These are phyloP conservation scores for Eupristina koningsbergeri DNA, from an alignment of 1,140 invertebrate genomes.

Conservation along the genomic window DNA sequence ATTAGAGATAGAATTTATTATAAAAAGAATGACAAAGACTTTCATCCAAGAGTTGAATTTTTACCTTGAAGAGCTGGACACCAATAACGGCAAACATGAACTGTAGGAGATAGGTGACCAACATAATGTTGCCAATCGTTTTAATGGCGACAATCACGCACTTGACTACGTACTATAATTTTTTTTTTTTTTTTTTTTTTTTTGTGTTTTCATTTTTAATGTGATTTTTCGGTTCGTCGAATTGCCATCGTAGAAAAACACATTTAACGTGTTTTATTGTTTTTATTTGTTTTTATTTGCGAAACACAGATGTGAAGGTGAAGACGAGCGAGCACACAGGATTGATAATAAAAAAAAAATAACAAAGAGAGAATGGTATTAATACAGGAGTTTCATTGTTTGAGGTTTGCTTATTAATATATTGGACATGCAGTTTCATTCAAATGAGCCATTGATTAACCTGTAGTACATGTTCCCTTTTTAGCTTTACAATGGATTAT, in stretches of 20 bases:
- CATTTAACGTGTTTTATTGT: conserved; percentile 5
- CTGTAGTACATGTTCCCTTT: not conserved
- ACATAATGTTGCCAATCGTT: conserved; percentile 99
- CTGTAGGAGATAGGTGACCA: conserved; percentile 98
- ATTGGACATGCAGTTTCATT: conserved; percentile 26
- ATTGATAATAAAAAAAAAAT: conserved; percentile 45
- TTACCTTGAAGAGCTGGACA: conserved; percentile 99
- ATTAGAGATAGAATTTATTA: not conserved
- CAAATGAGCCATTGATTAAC: conserved; percentile 19
- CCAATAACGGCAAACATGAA: conserved; percentile 99
- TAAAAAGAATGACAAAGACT: conserved; percentile 22
- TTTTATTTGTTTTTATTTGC: conserved; percentile 46
- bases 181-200: conserved; percentile 41
- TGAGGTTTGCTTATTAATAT: conserved; percentile 16
- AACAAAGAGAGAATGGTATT: conserved; percentile 46
- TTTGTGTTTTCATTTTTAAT: not conserved
- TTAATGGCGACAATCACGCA: conserved; percentile 99
- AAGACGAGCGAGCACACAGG: conserved; percentile 51
- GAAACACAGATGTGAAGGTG: conserved; percentile 51
- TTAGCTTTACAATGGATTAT: not conserved
- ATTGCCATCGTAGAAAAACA: conserved; percentile 18
- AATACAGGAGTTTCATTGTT: conserved; percentile 23
- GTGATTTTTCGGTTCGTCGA: conserved; percentile 6
- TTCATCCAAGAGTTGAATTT: conserved; percentile 59
- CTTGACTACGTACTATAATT: conserved; percentile 93